Conservation (phyloP, 2,113 vertebrate genomes). For the Fulica atra region DNA sequence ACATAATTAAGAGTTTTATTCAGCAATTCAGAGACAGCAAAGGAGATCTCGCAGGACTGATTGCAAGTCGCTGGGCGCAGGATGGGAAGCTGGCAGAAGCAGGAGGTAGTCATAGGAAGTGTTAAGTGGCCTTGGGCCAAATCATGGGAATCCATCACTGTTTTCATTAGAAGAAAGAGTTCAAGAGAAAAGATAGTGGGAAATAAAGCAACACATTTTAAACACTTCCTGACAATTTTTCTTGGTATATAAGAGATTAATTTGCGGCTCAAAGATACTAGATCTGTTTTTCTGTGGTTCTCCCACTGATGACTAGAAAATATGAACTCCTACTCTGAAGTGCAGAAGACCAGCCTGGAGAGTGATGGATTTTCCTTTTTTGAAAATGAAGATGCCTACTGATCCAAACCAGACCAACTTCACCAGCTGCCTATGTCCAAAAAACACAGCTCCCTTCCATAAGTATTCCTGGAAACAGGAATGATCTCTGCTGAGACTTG, state of each 20-base stretch:
- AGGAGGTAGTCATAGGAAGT: background rate
- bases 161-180: background rate
- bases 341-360: background rate
- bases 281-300: background rate
- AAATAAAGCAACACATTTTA: background rate
- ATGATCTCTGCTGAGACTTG: background rate
- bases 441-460: background rate
- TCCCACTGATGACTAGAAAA: background rate
- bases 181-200: background rate
- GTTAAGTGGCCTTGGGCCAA: background rate
- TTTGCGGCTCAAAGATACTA: background rate
- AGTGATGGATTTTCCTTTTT: background rate
- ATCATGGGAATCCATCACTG: background rate
- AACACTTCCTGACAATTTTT: background rate
- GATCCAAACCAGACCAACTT: background rate
- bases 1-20: background rate
- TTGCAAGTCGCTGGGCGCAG: background rate
- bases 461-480: background rate
- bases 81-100: background rate
- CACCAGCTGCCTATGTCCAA: background rate
- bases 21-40: background rate
- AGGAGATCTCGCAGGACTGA: background rate
- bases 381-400: background rate
- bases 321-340: background rate
- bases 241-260: background rate